Base-by-base conservation (phyloP, 2,113 vertebrate species). In the Sinosuthora webbiana region DNA sequence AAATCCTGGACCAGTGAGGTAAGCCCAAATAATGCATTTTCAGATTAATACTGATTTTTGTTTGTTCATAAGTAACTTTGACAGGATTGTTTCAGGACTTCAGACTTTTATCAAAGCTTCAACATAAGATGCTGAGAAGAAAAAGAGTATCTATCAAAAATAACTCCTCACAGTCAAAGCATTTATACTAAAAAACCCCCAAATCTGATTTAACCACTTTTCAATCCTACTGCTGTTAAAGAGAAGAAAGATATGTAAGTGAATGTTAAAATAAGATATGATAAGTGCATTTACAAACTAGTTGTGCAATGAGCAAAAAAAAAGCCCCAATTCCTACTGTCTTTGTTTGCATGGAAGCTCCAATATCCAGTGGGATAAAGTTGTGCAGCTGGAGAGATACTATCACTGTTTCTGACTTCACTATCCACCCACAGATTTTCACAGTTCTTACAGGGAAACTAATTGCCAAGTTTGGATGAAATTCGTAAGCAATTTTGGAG, bases 121-220 rank as follows among this genome's bases (percentile, higher is more conserved):
- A 44, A 45, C 8, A 22, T 56, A 73, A 90, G 24, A 49, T 23
- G 8, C 19, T 52, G 31, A 63, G 33, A 74, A 80, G 16, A 70
- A 82, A 57, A 64, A 19, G 2, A 60, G 0, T 42, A 39, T 15
- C 17, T 82, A 6, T 37, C 15, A 28, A 31, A 84, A 87, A 64
- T 37, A 47, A 2, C 0, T 24, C 18, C 27, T 90, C 42, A 42
- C 12, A 25, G 7, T 70, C 18, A 85, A 80, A 79, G 15, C 42
- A 44, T 14, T 20, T 2, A 3, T 35, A 35, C 31, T 31, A 42
- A 23, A 74, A 83, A 73, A 7, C 0, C 4, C 4, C 0, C 9
- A 45, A 42, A 45, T 63, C 45, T 79, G 2, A 44, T 83, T 78
- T 79, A 67, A 47, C 11, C 19, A 15, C 14, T 45, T 14, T 76